Base-by-base conservation (phyloP, 1,140 invertebrate genomes). In the Latrodectus geometricus region DNA sequence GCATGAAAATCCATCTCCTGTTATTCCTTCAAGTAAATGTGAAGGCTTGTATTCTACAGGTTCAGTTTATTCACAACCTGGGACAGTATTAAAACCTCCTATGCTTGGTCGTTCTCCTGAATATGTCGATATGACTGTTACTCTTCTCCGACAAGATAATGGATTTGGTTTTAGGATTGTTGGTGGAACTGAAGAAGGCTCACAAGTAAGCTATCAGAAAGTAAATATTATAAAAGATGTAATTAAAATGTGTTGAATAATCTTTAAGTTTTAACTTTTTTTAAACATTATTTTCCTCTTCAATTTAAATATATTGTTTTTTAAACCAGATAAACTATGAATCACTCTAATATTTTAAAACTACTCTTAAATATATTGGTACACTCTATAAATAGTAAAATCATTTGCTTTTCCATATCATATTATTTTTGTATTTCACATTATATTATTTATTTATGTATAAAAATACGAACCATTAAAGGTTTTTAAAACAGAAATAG, bases 161-260 rank as follows among this genome's bases (percentile, higher is more conserved):
- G 97, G 97, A 17, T 98, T 99, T 92, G 98, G 98, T 9, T 99
- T 99, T 92, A 93, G 98, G 89, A 98, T 99, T 90, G 96, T 99
- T 48, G 98, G 98, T 20, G 98, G 98, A 52, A 97, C 97, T 0
- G 98, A 99, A 92, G 98, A 99, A 93, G 96, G 96, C 88, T 97
- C 97, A 88, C 96, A 98, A 92, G 96, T 96, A 92, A 90, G 91
- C 90, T 50, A 21, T 66, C 17, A 15, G 35, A n/a, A 14, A 50
- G 20, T 77, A 49, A 50, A 48, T 74, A 15, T 74, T 50, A 48
- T 49, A 12, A 9, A 15, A 20, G 20, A 20, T 23, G 68, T 70
- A 11, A 20, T 20, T 20, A 70, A 70, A n/a, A 70, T 12, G 20
- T 9, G 4, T 70, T 20, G 9, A n/a, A n/a, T 20, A 8, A 11